Evolutionary conservation across 2,888 invertebrate genomes (phyloP).

Genomic region (Thecophora atra): DNA sequence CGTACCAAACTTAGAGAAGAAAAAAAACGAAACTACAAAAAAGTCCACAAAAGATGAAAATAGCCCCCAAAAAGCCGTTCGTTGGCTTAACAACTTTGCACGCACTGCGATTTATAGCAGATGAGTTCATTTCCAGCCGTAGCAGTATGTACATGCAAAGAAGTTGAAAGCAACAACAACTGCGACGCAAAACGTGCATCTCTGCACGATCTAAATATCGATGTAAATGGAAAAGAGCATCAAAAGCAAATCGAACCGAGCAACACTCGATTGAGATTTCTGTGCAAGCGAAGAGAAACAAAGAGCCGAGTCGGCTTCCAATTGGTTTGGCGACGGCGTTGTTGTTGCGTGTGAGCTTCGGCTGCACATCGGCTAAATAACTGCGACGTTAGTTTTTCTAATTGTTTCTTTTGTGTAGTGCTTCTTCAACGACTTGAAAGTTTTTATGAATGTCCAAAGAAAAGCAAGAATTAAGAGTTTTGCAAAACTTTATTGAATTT

Average conservation of each 20-base stretch:
- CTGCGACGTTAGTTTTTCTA: no score
- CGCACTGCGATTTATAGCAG: constrained; percentile 27
- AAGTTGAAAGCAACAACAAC: not conserved
- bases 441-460: no score
- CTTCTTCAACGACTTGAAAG: no score
- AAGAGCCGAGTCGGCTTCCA: not conserved
- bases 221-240: constrained; percentile 3
- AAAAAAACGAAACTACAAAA: not conserved
- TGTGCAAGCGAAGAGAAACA: not conserved
- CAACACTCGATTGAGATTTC: no score
- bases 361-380: no score
- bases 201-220: constrained; percentile 5
- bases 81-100: constrained; percentile 1
- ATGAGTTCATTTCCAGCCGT: constrained; percentile 29
- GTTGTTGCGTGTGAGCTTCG: no score
- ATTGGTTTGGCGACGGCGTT: no score
- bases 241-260: not conserved
- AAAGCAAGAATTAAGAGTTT: no score
- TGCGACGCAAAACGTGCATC: constrained; percentile 2
- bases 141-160: constrained; percentile 32
- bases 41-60: not conserved
- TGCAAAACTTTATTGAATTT: no score
- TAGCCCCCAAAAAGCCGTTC: not conserved
- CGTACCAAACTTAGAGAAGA: not conserved
- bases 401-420: no score